Evolutionary conservation across 2,888 invertebrate genomes (phyloP), one percentile per base, ranked within the genome.

Genomic region (Deilephila elpenor): DNA sequence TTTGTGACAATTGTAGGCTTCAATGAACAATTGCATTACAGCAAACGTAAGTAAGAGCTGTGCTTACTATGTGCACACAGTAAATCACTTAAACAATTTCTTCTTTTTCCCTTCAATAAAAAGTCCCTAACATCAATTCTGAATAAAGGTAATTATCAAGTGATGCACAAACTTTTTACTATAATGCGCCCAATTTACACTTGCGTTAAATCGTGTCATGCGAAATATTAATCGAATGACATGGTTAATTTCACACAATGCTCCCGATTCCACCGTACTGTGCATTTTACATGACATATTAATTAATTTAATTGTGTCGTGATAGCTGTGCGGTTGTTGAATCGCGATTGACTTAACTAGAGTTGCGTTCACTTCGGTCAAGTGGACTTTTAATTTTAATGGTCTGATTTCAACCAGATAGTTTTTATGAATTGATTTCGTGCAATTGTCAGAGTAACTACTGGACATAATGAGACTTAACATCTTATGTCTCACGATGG

Each of bases 261-360:
- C 67, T 3, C 20, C 44, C 67, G 51, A 67, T 67, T 67, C 44
- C 25, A 61, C 67, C 44, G 67, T 25, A 44, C 44, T 67, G 20
- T 67, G 67, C 67, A 25, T 67, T 67, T 44, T 67, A 67, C 67
- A 25, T 51, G 67, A 67, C 25, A 51, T 25, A 17, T 67, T 67
- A 67, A 67, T 67, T 67, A 67, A 51, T 51, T 29, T 51, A 44
- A 67, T 51, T 67, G 51, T 29, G 56, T 5, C 56, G 19, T n/a
- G 56, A 56, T 56, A n/a, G 56, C n/a, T 56, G 17, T 56, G 56
- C n/a, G 56, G 56, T 56, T 56, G n/a, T 56, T n/a, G 56, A 17
- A 11, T 44, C 44, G 44, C 44, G 44, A 56, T 56, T 56, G 19
- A 56, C 19, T 56, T n/a, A 56, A 56, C 56, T n/a, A n/a, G 19